phyloP scores from a whole-genome alignment of 2,888 invertebrate species.

The Epinotia nisella region DNA sequence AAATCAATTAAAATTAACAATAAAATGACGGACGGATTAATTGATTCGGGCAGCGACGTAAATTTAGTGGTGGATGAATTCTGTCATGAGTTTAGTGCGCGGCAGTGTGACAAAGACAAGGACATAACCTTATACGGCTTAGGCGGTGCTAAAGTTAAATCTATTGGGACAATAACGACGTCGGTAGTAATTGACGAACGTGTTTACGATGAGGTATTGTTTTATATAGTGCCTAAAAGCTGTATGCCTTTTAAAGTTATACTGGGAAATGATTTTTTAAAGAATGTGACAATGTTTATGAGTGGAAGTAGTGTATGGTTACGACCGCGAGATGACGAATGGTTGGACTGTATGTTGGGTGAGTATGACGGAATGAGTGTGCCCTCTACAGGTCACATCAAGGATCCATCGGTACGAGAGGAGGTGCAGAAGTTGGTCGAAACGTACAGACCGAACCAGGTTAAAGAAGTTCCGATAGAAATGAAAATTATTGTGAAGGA shows the following conservation, averaged over 20 bases:
- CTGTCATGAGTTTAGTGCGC: conserved; percentile 1
- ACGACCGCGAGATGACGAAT: conserved; percentile 20
- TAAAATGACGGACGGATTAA: conserved; percentile 12
- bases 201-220: conserved; percentile 4
- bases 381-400: conserved; percentile 24
- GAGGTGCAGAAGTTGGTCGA: conserved; percentile 15
- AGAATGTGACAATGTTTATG: conserved; percentile 24
- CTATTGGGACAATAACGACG: conserved; percentile 18
- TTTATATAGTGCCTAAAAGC: conserved; percentile 13
- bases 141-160: conserved; percentile 18
- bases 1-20: conserved; percentile 11
- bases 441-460: not conserved
- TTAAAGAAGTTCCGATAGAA: conserved; percentile 12
- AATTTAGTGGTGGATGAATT: conserved; percentile 8
- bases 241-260: conserved; percentile 34
- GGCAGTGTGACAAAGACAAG: not conserved
- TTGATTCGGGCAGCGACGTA: conserved; percentile 17
- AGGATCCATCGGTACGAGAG: not conserved
- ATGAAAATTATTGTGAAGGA: conserved; percentile 21
- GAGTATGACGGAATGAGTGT: conserved; percentile 13
- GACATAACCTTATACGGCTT: conserved; percentile 20
- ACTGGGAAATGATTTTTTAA: not conserved
- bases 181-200: conserved; percentile 11
- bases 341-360: conserved; percentile 15
- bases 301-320: conserved; percentile 10